These are phyloP conservation scores for Chauna torquata DNA, from an alignment of 2,113 vertebrate species.

Conservation along the genomic window DNA sequence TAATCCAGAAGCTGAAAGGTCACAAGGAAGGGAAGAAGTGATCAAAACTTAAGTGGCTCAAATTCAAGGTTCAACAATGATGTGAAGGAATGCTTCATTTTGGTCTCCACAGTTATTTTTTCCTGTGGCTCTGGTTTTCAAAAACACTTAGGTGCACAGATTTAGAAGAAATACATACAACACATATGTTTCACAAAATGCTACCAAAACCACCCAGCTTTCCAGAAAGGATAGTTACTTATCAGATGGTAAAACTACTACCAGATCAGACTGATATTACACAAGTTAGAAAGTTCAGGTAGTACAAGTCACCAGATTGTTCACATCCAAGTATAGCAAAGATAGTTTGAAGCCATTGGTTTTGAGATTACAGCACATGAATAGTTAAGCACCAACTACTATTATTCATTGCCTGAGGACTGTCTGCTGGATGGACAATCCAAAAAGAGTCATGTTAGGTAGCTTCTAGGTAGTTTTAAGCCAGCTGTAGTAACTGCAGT, in stretches of 20 bases:
- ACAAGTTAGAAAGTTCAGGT: not conserved
- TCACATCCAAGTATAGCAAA: not conserved
- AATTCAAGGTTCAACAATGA: not conserved
- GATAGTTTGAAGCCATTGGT: not conserved
- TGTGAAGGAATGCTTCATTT: not conserved
- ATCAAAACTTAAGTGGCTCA: not conserved
- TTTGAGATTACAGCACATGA: constrained; percentile 8
- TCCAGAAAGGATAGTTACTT: not conserved
- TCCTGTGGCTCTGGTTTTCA: not conserved
- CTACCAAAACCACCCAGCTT: not conserved
- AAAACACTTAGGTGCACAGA: not conserved
- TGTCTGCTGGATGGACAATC: not conserved
- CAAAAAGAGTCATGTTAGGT: not conserved
- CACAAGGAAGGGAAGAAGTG: not conserved
- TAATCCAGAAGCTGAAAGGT: not conserved
- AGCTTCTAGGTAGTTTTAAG: constrained; percentile 25
- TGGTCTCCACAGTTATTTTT: not conserved
- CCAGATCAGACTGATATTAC: not conserved
- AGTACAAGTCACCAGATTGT: not conserved
- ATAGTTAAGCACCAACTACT: not conserved
- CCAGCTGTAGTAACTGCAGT: not conserved
- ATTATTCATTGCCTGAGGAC: not conserved
- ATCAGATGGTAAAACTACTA: not conserved
- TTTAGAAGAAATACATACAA: not conserved
- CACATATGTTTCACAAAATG: not conserved